Evolutionary conservation across 1,140 invertebrate genomes (phyloP).

Genomic region (Drosophila mojavensis): DNA sequence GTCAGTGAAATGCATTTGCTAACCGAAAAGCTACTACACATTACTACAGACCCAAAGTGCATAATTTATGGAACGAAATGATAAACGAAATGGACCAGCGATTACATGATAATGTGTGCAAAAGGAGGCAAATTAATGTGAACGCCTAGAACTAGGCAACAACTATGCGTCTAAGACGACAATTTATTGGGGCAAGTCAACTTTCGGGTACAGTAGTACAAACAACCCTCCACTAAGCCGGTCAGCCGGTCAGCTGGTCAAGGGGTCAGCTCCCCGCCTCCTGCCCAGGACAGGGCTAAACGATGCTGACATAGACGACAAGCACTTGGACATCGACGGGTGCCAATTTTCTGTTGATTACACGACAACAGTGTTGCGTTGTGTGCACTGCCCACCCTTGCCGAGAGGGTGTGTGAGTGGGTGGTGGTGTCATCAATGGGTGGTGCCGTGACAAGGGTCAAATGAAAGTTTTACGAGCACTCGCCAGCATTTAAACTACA

Average conservation of each 20-base stretch:
- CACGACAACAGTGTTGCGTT: slow-evolving; percentile 49
- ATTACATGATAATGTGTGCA: slow-evolving; percentile 43
- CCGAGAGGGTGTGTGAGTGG: too few species aligned
- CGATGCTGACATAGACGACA: slow-evolving; percentile 67
- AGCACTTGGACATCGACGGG: slow-evolving; percentile 44
- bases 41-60: slow-evolving; percentile 8
- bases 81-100: slow-evolving; percentile 57
- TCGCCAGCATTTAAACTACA: slow-evolving; percentile 48
- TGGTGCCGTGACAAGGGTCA: slow-evolving; percentile 66
- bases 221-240: slow-evolving; percentile 60
- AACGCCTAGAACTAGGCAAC: slow-evolving; percentile 44
- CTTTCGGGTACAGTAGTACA: slow-evolving; percentile 7
- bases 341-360: slow-evolving; percentile 79
- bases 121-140: slow-evolving; percentile 21
- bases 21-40: background rate
- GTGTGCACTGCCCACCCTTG: slow-evolving; percentile 52
- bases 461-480: slow-evolving; percentile 71
- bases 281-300: slow-evolving; percentile 46
- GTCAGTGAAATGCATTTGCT: slow-evolving; percentile 41
- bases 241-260: slow-evolving; percentile 59
- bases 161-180: slow-evolving; percentile 51
- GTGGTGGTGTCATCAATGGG: slow-evolving; percentile 1
- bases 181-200: slow-evolving; percentile 54
- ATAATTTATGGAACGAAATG: slow-evolving; percentile 59
- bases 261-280: slow-evolving; percentile 1